Base-by-base conservation (phyloP, 2,888 invertebrate species). In the Alloscopus bannaensis region DNA sequence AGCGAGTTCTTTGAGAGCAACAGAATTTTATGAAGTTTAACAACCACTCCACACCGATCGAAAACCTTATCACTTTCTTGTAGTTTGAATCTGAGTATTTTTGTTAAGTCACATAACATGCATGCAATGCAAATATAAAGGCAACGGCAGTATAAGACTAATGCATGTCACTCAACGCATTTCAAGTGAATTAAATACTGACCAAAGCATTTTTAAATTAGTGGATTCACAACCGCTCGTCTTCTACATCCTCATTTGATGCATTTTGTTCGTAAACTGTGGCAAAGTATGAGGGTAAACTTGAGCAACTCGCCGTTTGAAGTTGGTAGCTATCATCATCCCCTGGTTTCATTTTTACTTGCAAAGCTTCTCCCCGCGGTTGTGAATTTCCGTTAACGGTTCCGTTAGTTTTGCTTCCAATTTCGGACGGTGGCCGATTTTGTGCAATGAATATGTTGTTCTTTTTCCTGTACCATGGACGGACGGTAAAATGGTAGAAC, bases 401-500 rank as follows among this genome's bases (percentile, higher is more conserved):
- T 20, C 47, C 70, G 36, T 71, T 60, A 13, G 22, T 3, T 4
- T 11, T 36, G 45, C 18, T 45, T 45, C n/a, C 8, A 52, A 6
- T 24, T 22, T 52, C 16, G 52, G 22, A 8, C 52, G 52, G 20
- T 24, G 3, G 36, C 13, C 36, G 8, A 36, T 36, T 36, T 36
- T 36, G 8, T 26, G 26, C 22, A 52, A n/a, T 22, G 22, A 16
- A 13, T 55, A 55, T 55, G 29, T 70, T 47, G 18, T 47, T 18
- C 26, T 72, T 20, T 16, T 36, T 72, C 40, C 60, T 24, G 22
- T 64, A 79, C 55, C 64, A 81, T 0, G 75, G 76, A 8, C 66
- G 55, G 8, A 83, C 28, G 11, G 83, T 84, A n/a, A 81, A 50
- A 24, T 75, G 80, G 52, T 83, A 84, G 8, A 78, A 6, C 0